Evolutionary conservation across 1,140 invertebrate genomes (phyloP), one percentile per base, ranked within the genome.

Genomic region (Drosophila melanica): DNA sequence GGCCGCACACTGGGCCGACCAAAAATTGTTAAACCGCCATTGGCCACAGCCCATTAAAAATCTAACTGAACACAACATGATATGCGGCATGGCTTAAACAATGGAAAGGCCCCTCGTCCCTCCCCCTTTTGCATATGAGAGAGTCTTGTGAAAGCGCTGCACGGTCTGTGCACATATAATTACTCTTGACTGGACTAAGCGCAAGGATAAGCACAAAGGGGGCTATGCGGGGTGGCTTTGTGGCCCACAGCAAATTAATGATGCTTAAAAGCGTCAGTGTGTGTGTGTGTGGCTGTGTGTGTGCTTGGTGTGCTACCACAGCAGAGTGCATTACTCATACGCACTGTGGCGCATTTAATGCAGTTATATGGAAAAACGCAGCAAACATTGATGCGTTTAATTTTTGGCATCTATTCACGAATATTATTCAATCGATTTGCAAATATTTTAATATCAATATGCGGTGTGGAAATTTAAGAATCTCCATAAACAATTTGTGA

Each of bases 41-140:
- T 67, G 81, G 77, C 81, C 82, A 60, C 82, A 81, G 67, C 63
- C 78, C 64, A 87, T 87, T 87, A 79, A 79, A 87, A 82, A 81
- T 69, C 57, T 68, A 59, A 67, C 30, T 30, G 54, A 20, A 27
- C 4, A 2, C 41, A 27, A 47, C n/a, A 58, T 33, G 58, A 44
- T 27, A 14, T n/a, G 20, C 3, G 54, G 33, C 16, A 12, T 9
- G 37, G 47, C 27, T 42, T 51, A 62, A 79, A 81, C 69, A 85
- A 71, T 86, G 35, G 48, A n/a, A 8, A 20, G 20, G 37, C 58
- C 55, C 50, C 39, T 39, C 42, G 47, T 35, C 23, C 50, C 30
- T 27, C n/a, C 12, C 14, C 12, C 35, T 41, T 14, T 11, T 45
- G 48, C 27, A 64, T 62, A 55, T 60, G 41, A 54, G 12, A 57